These are phyloP conservation scores for Ditylenchus weischeri DNA, from an alignment of 2,888 invertebrate genomes.

Conservation along the genomic window DNA sequence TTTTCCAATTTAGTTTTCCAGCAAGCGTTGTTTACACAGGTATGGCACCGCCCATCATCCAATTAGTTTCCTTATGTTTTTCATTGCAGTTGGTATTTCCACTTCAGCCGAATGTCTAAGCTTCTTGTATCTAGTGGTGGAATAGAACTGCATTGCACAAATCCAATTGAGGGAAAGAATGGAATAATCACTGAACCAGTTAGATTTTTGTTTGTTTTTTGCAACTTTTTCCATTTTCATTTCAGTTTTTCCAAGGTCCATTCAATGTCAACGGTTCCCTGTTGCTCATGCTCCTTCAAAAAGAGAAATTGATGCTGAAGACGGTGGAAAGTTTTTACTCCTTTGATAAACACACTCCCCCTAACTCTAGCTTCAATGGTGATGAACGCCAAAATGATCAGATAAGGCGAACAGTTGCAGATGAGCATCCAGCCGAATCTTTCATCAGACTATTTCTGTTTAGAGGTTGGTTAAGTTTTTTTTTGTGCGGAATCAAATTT, in stretches of 20 bases:
- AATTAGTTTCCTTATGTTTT: no score
- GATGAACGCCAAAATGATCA: neutral
- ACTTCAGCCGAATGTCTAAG: constrained; percentile 5
- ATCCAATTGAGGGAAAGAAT: neutral
- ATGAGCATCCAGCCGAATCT: neutral
- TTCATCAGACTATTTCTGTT: constrained; percentile 1
- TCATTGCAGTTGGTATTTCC: neutral
- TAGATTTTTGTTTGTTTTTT: neutral
- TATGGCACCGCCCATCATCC: no score
- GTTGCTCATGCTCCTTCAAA: constrained; percentile 5
- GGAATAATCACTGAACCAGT: neutral
- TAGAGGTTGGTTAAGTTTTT: neutral
- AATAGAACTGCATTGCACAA: neutral
- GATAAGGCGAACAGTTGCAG: neutral
- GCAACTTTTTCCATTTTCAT: neutral
- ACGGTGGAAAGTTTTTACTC: neutral
- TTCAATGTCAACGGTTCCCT: neutral
- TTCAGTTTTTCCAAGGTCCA: constrained; percentile 11
- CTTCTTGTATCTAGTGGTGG: neutral
- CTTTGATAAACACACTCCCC: neutral
- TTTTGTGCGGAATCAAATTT: no score
- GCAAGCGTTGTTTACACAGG: no score
- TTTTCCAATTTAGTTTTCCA: neutral
- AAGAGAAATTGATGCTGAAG: neutral
- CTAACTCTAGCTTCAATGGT: neutral